Conservation (phyloP, 2,113 vertebrate species). For the Microcebus griseorufus region DNA sequence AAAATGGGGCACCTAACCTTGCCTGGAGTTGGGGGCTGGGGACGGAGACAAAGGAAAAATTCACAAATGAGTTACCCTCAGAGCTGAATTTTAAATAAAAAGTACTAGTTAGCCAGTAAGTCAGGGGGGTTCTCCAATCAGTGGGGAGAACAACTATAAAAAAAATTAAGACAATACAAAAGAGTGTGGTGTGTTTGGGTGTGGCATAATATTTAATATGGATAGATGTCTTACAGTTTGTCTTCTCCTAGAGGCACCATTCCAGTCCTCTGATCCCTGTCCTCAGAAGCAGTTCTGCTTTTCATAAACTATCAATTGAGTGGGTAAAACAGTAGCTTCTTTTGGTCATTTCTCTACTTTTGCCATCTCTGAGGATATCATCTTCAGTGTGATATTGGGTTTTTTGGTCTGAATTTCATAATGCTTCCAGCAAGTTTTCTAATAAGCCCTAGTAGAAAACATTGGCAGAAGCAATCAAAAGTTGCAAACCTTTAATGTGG, state of each 20-base stretch:
- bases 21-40: too few relatives aligned
- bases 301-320: neutral
- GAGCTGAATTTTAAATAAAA: neutral
- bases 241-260: neutral
- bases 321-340: neutral
- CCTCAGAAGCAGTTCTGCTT: neutral
- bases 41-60: neutral
- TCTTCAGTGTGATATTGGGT: neutral
- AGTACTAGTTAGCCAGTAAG: neutral
- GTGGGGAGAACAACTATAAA: neutral
- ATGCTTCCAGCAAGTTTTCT: constrained; percentile 3
- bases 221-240: neutral
- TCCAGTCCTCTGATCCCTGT: neutral
- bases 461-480: constrained; percentile 29
- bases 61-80: neutral
- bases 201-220: neutral
- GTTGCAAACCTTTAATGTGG: neutral
- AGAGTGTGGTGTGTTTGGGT: neutral
- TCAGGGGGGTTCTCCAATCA: neutral
- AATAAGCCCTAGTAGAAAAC: constrained; percentile 9
- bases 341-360: neutral
- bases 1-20: neutral
- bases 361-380: neutral
- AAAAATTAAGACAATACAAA: neutral
- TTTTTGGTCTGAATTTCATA: neutral